A percentile compares a stretch with the other conserved stretches of the same genome.
These are phyloP conservation scores for Delphinapterus leucas DNA, from an alignment of 2,113 vertebrate genomes.

Conservation along the genomic window DNA sequence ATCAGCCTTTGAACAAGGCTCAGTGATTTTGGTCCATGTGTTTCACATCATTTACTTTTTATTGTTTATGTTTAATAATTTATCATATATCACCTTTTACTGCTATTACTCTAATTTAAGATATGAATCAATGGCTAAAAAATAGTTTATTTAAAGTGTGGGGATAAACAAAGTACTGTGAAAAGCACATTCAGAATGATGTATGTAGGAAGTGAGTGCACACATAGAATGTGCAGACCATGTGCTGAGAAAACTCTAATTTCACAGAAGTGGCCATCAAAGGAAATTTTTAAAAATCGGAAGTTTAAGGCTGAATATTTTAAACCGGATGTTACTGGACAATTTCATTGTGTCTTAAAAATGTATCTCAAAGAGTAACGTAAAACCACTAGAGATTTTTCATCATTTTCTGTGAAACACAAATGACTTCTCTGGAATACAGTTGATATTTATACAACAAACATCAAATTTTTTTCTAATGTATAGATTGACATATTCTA, in stretches of 20 bases:
- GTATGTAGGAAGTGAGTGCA: not conserved
- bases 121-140: not conserved
- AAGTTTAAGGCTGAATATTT: not conserved
- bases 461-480: not conserved
- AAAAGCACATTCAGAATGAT: not conserved
- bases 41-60: slow-evolving; percentile 11
- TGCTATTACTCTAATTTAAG: not conserved
- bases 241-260: not conserved
- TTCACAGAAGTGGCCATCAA: not conserved
- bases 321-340: not conserved
- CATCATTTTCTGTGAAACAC: not conserved
- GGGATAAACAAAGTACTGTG: not conserved
- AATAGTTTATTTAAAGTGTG: not conserved
- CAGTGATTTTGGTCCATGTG: not conserved
- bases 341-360: not conserved
- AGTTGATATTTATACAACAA: not conserved
- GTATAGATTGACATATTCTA: not conserved
- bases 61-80: not conserved
- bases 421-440: not conserved
- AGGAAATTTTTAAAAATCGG: not conserved
- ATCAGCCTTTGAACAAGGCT: not conserved
- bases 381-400: not conserved
- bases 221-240: not conserved
- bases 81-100: not conserved
- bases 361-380: not conserved